A percentile compares a stretch with the other conserved stretches of the same genome.
Evolutionary conservation across 2,888 invertebrate species (phyloP).

Genomic region (Pseudococcus viburni): DNA sequence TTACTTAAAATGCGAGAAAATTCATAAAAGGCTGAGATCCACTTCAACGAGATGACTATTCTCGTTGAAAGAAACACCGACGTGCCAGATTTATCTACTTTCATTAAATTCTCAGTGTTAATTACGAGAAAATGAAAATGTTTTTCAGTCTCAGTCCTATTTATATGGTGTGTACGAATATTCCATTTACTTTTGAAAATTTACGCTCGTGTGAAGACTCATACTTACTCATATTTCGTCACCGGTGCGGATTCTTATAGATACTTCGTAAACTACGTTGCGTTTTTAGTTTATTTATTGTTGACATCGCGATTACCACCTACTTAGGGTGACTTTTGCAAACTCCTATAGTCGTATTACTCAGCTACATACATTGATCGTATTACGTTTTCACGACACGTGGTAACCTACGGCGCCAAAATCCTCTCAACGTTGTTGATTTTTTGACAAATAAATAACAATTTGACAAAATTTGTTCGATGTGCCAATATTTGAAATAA

Average conservation of each 20-base stretch:
- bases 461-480: background rate
- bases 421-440: background rate
- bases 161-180: background rate
- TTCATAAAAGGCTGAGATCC: conserved; percentile 14
- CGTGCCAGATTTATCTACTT: conserved; percentile 14
- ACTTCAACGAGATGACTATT: background rate
- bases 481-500: background rate
- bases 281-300: background rate
- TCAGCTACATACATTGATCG: background rate
- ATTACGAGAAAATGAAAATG: conserved; percentile 33
- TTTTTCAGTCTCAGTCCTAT: background rate
- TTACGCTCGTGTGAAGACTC: conserved; percentile 1
- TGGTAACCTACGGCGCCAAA: background rate
- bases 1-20: background rate
- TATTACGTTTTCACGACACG: background rate
- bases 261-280: background rate
- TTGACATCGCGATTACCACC: background rate
- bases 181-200: conserved; percentile 13
- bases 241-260: background rate
- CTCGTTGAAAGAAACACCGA: background rate
- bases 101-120: conserved; percentile 11
- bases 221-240: background rate
- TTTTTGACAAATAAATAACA: background rate
- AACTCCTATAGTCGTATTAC: too few species aligned
- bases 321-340: background rate